phyloP scores from a whole-genome alignment of 2,113 vertebrate species.

The Microtus ochrogaster region DNA sequence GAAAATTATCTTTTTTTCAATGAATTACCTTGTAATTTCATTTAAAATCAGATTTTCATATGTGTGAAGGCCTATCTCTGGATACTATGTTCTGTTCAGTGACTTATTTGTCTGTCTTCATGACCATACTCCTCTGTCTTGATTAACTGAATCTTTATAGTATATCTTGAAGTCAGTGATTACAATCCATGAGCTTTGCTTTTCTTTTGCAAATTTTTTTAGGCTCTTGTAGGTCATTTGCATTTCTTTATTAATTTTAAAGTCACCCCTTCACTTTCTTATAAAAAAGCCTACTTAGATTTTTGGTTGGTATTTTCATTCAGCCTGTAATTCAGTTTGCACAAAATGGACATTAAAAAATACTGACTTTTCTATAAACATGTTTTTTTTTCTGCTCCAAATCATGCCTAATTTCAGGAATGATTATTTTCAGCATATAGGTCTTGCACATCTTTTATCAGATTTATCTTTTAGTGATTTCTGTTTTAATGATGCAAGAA shows the following conservation, averaged over 20 bases:
- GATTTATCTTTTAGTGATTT: slow-evolving; percentile 22
- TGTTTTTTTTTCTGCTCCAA: background rate
- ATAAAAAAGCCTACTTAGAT: background rate
- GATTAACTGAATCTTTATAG: background rate
- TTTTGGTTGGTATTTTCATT: background rate
- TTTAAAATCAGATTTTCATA: slow-evolving; percentile 29
- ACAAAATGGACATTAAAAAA: background rate
- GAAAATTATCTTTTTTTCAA: slow-evolving; percentile 15
- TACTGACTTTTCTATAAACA: background rate
- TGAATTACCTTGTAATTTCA: slow-evolving; percentile 34
- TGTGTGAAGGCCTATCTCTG: background rate
- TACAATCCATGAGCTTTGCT: background rate
- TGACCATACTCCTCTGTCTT: background rate
- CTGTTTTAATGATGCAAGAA: background rate
- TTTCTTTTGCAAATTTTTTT: slow-evolving; percentile 28
- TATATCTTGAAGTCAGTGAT: background rate
- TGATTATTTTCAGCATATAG: background rate
- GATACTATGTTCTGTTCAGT: background rate
- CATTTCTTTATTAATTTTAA: slow-evolving; percentile 41
- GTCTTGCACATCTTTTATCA: background rate
- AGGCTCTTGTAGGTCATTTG: background rate
- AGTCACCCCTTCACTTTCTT: background rate
- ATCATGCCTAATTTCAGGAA: background rate
- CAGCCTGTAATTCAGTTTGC: background rate
- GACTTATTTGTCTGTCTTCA: background rate